phyloP scores from a whole-genome alignment of 2,113 vertebrate species.

The Grantiella picta region DNA sequence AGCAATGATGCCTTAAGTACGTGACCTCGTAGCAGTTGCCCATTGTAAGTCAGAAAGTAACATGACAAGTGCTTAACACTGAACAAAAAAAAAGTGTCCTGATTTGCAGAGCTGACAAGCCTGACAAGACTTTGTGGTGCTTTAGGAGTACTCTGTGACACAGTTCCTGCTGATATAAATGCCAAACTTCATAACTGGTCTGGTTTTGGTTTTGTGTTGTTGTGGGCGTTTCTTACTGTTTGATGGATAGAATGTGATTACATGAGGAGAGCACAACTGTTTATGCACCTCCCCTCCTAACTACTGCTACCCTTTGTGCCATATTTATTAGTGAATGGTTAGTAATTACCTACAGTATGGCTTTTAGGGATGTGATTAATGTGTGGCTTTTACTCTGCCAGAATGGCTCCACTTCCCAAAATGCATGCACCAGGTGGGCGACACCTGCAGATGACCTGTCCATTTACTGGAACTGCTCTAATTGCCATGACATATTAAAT shows the following conservation, averaged over 20 bases:
- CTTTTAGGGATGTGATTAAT: not conserved
- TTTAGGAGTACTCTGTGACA: not conserved
- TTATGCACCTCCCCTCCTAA: not conserved
- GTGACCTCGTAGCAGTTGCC: not conserved
- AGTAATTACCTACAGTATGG: not conserved
- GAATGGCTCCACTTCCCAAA: not conserved
- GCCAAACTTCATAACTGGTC: not conserved
- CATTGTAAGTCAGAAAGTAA: not conserved
- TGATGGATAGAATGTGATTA: accelerated
- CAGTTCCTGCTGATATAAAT: not conserved
- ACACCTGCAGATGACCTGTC: not conserved
- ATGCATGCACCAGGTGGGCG: not conserved
- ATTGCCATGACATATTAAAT: not conserved
- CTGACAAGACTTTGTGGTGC: not conserved
- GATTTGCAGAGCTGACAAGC: not conserved
- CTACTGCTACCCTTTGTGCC: not conserved
- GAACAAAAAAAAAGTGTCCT: not conserved
- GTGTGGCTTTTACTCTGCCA: not conserved
- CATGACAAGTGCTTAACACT: not conserved
- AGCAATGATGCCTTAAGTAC: not conserved
- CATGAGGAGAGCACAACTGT: not conserved
- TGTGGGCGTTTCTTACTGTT: accelerated
- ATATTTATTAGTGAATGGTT: not conserved
- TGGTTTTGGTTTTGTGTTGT: not conserved
- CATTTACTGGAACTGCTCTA: not conserved